Evolutionary conservation across 2,888 invertebrate species (phyloP), one percentile per base, ranked within the genome.

Genomic region (Apodemia mormo): DNA sequence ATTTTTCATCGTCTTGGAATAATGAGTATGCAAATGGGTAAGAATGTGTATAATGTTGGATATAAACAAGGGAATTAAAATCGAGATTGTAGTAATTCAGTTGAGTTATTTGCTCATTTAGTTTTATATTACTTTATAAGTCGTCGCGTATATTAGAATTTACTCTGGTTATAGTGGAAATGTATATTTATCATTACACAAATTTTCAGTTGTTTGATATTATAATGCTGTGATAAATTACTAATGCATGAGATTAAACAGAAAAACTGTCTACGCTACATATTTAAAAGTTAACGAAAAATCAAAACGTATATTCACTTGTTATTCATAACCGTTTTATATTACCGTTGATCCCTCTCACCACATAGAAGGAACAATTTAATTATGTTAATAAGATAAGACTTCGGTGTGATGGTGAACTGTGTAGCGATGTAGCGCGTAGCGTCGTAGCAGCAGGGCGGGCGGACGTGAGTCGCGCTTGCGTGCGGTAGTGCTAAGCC

Each of bases 401-500:
- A 61, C 14, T 45, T 65, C 74, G 74, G 74, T 75, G 79, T 70
- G 76, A 81, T 74, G 67, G 77, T 75, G 76, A 76, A 76, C 78
- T 76, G 67, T 82, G 86, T 85, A 84, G 86, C 82, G 71, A 68
- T 80, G 85, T 82, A 83, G 84, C 84, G 80, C 80, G 81, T 82
- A 80, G 81, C 78, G 76, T 78, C 83, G 83, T 84, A 83, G 83
- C 80, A 78, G 81, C 4, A 30, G 58, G 58, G 58, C 58, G 58
- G 58, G 58, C 58, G 58, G 58, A 70, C 74, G 77, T 4, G 45
- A 45, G 12, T 12, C 45, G 12, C 76, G 79, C 83, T 87, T 85
- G 86, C 88, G 87, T 87, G 92, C 90, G 88, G 88, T 86, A 88
- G 90, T 85, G 75, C 75, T 56, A 85, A 87, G 88, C 89, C 85